phyloP scores from a whole-genome alignment of 2,888 invertebrate genomes.

The Meandrusa payeni region DNA sequence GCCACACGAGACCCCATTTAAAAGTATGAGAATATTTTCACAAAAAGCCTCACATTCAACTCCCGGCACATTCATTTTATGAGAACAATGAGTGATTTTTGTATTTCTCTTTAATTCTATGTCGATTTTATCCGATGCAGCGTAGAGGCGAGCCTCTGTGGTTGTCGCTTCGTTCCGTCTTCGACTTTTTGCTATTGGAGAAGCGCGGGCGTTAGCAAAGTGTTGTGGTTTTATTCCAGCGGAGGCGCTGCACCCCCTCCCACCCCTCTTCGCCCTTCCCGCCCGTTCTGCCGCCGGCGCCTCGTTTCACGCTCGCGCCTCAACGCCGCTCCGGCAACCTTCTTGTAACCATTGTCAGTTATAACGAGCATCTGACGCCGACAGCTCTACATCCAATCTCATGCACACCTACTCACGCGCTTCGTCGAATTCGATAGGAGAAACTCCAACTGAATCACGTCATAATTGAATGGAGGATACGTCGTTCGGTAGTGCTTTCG shows the following conservation, averaged over 20 bases:
- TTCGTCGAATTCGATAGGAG: slow-evolving; percentile 1
- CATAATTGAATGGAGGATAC: slow-evolving; percentile 3
- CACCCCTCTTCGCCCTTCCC: slow-evolving; percentile 39
- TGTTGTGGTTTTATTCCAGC: slow-evolving; percentile 58
- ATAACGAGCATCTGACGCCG: slow-evolving; percentile 13
- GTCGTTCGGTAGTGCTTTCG: not conserved
- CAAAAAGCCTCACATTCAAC: slow-evolving; percentile 80
- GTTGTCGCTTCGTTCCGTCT: slow-evolving; percentile 75
- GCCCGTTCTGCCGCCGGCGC: slow-evolving; percentile 47
- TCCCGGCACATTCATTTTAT: slow-evolving; percentile 80
- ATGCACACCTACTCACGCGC: not conserved
- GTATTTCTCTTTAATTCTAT: slow-evolving; percentile 80
- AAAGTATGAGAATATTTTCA: slow-evolving; percentile 81
- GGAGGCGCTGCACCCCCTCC: slow-evolving; percentile 49
- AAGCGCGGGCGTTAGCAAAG: slow-evolving; percentile 68
- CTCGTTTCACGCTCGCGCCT: slow-evolving; percentile 57
- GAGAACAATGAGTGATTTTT: slow-evolving; percentile 81
- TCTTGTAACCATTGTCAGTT: slow-evolving; percentile 23
- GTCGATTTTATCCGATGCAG: slow-evolving; percentile 76
- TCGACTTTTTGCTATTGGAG: slow-evolving; percentile 71
- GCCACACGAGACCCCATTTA: slow-evolving; percentile 80
- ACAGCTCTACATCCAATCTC: not conserved
- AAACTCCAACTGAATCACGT: not conserved
- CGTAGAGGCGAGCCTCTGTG: slow-evolving; percentile 67
- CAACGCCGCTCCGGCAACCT: slow-evolving; percentile 35